Evolutionary conservation across 2,797 vertebrate genomes (phyloP).

Genomic region (Hypotaenidia philippensis): DNA sequence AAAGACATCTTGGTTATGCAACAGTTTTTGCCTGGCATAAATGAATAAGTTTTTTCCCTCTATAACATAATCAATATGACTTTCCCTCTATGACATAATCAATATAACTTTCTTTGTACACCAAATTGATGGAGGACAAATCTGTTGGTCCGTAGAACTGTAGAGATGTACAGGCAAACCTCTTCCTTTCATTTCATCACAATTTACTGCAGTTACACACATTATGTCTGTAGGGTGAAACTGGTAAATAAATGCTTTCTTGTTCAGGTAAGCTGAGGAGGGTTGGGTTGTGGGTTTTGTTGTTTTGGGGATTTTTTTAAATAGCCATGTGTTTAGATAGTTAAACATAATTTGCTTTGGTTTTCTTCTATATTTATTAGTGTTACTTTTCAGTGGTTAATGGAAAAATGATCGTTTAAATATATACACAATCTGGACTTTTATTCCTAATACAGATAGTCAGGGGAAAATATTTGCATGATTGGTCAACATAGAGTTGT

Average conservation of each 20-base stretch:
- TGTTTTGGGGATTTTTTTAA: not conserved
- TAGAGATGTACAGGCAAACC: not conserved
- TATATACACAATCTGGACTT: accelerated
- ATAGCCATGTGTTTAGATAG: not conserved
- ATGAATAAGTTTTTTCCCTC: not conserved
- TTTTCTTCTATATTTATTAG: not conserved
- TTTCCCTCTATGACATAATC: not conserved
- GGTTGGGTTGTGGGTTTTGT: accelerated
- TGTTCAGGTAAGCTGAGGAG: not conserved
- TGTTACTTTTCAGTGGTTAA: not conserved
- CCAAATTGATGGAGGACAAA: not conserved
- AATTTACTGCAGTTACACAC: not conserved
- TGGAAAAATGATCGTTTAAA: not conserved
- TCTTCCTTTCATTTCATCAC: not conserved
- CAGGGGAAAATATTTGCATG: not conserved
- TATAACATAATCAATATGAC: not conserved
- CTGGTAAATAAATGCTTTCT: not conserved
- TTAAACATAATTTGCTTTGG: accelerated
- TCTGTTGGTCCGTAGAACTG: not conserved
- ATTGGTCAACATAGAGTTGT: accelerated
- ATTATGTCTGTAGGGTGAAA: not conserved
- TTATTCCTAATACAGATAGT: not conserved
- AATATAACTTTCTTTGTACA: not conserved
- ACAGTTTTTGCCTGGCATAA: not conserved
- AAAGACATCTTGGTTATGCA: not conserved